Base-by-base conservation (phyloP, 2,888 invertebrate species). In the Lasius fuliginosus region DNA sequence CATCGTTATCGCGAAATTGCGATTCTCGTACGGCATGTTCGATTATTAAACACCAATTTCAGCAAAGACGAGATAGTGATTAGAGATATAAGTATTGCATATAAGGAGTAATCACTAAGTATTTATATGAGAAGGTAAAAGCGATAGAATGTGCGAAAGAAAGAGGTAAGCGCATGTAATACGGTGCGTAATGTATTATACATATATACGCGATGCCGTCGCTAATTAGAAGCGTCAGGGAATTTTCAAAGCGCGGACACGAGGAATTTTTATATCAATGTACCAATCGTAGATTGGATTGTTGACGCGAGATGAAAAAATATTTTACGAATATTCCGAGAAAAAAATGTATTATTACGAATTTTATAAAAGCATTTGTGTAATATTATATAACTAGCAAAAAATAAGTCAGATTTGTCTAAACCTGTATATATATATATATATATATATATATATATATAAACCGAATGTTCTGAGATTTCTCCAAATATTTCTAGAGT, bases 21-120 rank as follows among this genome's bases (percentile, higher is more conserved):
- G 30, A 68, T 58, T 85, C 40, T 69, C 75, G 74, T 81, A 71
- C 81, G 83, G 81, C 56, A 42, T 36, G 67, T 40, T 36, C 46
- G 40, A 77, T 46, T 83, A 46, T 79, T 74, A 53, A 75, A 73
- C 60, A 62, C 53, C 68, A 77, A 49, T 62, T 58, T 68, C 62
- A 60, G 86, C 87, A 86, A 88, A 89, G 87, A 91, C 89, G 67
- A 90, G 86, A 90, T 89, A 91, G 90, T 86, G 90, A 90, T 91
- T 79, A 83, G 83, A 83, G 82, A 56, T 42, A 53, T 69, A 83
- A 85, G 65, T 64, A 83, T 49, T 83, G 58, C 60, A 56, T 79
- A 56, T 85, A 85, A 85, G 75, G 8, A 75, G 27, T 85, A 84
- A 86, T 60, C 18, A 36, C 49, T 87, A 87, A 91, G 86, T 89